Conservation (phyloP, 2,888 invertebrate genomes). For the Spicauda simplicius region DNA sequence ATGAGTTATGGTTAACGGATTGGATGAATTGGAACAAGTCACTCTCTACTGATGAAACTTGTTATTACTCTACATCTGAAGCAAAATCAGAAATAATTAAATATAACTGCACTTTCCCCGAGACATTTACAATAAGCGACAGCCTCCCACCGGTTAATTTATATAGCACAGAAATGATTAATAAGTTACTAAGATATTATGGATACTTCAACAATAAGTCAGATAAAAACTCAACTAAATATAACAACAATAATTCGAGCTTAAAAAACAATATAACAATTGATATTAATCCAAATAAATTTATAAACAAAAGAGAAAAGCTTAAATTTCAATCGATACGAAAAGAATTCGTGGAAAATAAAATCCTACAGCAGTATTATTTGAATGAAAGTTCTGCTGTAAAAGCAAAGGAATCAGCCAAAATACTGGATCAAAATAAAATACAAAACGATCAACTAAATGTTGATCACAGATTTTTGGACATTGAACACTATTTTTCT, state of each 20-base stretch:
- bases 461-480: constrained; percentile 65
- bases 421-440: constrained; percentile 69
- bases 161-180: constrained; percentile 82
- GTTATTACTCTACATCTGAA: constrained; percentile 76
- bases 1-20: constrained; percentile 86
- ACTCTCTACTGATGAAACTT: constrained; percentile 66
- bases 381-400: constrained; percentile 60
- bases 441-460: constrained; percentile 64
- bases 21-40: constrained; percentile 87
- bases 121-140: constrained; percentile 80
- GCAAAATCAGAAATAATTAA: constrained; percentile 73
- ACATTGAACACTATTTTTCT: constrained; percentile 55
- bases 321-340: constrained; percentile 31
- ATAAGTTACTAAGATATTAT: constrained; percentile 75
- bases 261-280: constrained; percentile 45
- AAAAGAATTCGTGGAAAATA: constrained; percentile 51
- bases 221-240: constrained; percentile 60
- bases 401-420: constrained; percentile 62
- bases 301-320: constrained; percentile 41
- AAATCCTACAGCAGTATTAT: constrained; percentile 56
- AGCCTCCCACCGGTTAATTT: constrained; percentile 79
- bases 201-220: constrained; percentile 79
- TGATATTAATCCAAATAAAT: constrained; percentile 45
- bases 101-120: constrained; percentile 79
- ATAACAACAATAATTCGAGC: constrained; percentile 43